Evolutionary conservation across 2,797 vertebrate species (phyloP).

Genomic region (Pristis pectinata): DNA sequence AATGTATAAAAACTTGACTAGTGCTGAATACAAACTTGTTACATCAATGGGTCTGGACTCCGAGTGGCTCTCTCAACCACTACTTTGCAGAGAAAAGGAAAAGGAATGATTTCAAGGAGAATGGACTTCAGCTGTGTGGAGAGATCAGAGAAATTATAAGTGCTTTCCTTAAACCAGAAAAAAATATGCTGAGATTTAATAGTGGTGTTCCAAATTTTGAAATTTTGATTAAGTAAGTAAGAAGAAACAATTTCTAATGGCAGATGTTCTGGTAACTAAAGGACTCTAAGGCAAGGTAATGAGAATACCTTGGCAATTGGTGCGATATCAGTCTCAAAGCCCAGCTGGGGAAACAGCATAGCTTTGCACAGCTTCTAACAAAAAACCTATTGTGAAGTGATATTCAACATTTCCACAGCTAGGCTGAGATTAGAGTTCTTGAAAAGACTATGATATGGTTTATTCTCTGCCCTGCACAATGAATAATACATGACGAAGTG

Average conservation of each 20-base stretch:
- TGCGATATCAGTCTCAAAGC: background rate
- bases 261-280: background rate
- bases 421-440: background rate
- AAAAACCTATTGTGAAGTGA: background rate
- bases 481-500: conserved; percentile 14
- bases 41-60: no score
- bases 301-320: background rate
- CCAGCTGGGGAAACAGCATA: background rate
- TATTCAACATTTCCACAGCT: conserved; percentile 17
- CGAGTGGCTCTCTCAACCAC: no score
- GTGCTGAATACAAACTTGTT: no score
- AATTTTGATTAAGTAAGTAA: background rate
- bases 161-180: background rate
- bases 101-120: background rate
- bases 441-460: conserved; percentile 24
- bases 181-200: background rate
- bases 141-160: background rate
- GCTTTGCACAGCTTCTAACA: background rate
- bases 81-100: background rate
- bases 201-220: background rate
- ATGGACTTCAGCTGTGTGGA: background rate
- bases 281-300: background rate
- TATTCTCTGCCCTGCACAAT: background rate
- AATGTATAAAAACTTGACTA: no score
- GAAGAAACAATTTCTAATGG: background rate